Evolutionary conservation across 2,888 invertebrate species (phyloP).

Genomic region (Diadromus collaris): DNA sequence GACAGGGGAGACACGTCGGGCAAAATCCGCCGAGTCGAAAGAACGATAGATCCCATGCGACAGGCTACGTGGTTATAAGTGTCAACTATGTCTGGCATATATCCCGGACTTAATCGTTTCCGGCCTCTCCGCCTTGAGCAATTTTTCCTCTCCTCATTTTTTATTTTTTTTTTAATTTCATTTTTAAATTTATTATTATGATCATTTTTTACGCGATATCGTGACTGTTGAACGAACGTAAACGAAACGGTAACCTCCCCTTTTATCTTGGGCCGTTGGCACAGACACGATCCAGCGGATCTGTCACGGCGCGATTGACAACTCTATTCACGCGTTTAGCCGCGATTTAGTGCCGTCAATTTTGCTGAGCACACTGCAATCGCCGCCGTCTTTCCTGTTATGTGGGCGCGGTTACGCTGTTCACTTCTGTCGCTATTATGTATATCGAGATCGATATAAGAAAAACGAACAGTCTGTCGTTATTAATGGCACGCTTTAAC

Average conservation of each 20-base stretch:
- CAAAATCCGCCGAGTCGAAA: slow-evolving; percentile 33
- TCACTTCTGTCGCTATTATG: slow-evolving; percentile 35
- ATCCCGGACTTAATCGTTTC: slow-evolving; percentile 59
- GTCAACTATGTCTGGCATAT: slow-evolving; percentile 51
- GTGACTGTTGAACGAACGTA: slow-evolving; percentile 31
- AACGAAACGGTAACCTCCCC: slow-evolving; percentile 7
- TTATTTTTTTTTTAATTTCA: slow-evolving; percentile 5
- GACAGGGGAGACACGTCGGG: slow-evolving; percentile 19
- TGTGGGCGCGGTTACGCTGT: slow-evolving; percentile 19
- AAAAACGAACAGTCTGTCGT: background rate
- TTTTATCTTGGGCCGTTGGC: background rate
- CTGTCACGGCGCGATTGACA: slow-evolving; percentile 46
- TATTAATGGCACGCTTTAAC: slow-evolving; percentile 30
- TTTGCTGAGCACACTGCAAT: slow-evolving; percentile 33
- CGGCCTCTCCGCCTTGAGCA: slow-evolving; percentile 45
- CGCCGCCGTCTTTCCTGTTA: slow-evolving; percentile 13
- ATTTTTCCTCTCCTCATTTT: slow-evolving; percentile 17
- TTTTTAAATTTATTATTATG: slow-evolving; percentile 14
- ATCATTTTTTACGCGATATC: slow-evolving; percentile 28
- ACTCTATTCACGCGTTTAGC: slow-evolving; percentile 32
- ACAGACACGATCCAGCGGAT: slow-evolving; percentile 21
- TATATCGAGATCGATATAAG: slow-evolving; percentile 28
- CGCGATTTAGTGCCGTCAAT: slow-evolving; percentile 47
- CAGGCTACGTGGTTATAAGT: slow-evolving; percentile 54
- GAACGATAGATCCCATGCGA: slow-evolving; percentile 46